phyloP scores from a whole-genome alignment of 2,797 vertebrate genomes.

The Characodon lateralis region DNA sequence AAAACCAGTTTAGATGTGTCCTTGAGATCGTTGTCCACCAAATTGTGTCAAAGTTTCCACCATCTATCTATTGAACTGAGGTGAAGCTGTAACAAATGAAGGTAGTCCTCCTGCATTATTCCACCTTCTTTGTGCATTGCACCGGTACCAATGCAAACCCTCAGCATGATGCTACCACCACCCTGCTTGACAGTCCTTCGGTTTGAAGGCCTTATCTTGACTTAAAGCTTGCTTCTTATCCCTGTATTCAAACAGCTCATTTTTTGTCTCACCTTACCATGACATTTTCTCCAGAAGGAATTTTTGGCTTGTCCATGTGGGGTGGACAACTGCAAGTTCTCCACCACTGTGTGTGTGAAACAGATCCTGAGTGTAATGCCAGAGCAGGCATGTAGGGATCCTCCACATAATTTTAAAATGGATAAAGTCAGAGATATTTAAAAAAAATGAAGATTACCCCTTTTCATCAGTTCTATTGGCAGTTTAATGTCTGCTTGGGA shows the following conservation, averaged over 20 bases:
- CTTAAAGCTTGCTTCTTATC: background rate
- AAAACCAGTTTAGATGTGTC: background rate
- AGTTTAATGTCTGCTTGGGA: background rate
- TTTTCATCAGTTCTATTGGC: background rate
- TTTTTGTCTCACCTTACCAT: background rate
- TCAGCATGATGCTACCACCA: background rate
- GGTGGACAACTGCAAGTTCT: background rate
- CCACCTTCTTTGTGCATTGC: too few relatives aligned
- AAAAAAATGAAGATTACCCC: background rate
- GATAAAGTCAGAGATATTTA: background rate
- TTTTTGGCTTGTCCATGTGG: background rate
- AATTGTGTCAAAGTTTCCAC: background rate
- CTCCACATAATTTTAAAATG: background rate
- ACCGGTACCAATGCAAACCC: background rate
- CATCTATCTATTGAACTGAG: background rate
- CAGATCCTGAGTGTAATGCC: background rate
- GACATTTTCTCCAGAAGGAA: background rate
- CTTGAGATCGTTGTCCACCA: background rate
- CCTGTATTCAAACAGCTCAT: background rate
- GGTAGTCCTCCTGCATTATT: background rate
- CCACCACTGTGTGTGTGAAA: background rate
- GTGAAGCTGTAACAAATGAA: background rate
- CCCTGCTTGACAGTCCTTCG: background rate
- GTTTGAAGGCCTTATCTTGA: background rate
- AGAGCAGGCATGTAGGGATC: background rate